phyloP scores from a whole-genome alignment of 2,113 vertebrate species.

The Brevimyrus niger region DNA sequence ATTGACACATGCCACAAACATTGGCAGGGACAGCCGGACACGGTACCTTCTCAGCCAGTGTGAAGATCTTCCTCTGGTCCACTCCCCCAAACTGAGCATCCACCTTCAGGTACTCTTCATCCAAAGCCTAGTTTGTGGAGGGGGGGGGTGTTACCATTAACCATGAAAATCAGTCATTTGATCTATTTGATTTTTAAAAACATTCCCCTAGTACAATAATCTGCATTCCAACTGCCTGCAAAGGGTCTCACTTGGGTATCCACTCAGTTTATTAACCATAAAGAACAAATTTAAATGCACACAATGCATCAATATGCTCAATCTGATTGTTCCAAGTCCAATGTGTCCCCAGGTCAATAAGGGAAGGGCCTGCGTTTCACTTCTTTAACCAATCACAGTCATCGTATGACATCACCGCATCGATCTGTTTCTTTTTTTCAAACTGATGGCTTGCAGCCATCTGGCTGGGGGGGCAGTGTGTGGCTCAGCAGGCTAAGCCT shows the following conservation, averaged over 20 bases:
- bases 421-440: not conserved
- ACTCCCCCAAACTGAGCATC: conserved; percentile 95
- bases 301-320: not conserved
- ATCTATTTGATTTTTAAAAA: not conserved
- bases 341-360: not conserved
- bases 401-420: not conserved
- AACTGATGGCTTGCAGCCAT: not conserved
- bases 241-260: not conserved
- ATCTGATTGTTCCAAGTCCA: not conserved
- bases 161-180: not conserved
- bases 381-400: too few species aligned
- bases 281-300: not conserved
- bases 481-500: too few species aligned
- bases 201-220: not conserved
- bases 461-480: too few species aligned
- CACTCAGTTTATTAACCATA: not conserved
- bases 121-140: conserved; percentile 69
- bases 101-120: conserved; percentile 93
- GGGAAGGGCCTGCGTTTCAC: too few species aligned
- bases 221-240: not conserved
- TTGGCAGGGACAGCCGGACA: not conserved
- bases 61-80: conserved; percentile 98
- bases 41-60: conserved; percentile 90
- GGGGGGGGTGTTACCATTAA: not conserved
- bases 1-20: not conserved